Evolutionary conservation across 2,888 invertebrate species (phyloP), one percentile per base, ranked within the genome.

Genomic region (Heliconius charithonia): DNA sequence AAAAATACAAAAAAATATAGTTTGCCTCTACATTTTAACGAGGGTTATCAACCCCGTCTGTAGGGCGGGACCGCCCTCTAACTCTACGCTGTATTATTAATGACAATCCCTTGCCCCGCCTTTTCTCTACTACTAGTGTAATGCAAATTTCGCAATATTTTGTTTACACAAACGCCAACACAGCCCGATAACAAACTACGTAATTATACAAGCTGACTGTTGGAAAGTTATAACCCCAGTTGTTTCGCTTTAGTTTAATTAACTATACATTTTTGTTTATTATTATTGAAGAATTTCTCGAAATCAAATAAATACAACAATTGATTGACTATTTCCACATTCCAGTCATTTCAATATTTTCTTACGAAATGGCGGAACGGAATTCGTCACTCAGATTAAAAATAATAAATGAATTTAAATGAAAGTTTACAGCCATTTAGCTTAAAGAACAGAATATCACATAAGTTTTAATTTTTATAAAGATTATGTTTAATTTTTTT

Each of bases 31-130:
- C 75, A 80, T 66, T 79, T 77, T 79, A 83, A 86, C 85, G 85
- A 91, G 91, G 94, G 94, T 93, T 89, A 89, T 93, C 92, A 93
- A 93, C 94, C 94, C 87, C 89, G 84, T 84, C 85, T 83, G 83
- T 83, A 91, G 92, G 91, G 91, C 89, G 87, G 88, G 86, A 87
- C 88, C 92, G 91, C 94, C 93, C 93, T 90, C 87, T 88, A 91
- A 91, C 90, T 92, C 92, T 89, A 86, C 88, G 86, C 90, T 94
- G 90, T 93, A 93, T 94, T 94, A 94, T 93, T 94, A 94, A 94
- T 93, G 93, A 93, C 92, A 89, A 90, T 87, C 91, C 89, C 90
- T 90, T 87, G 88, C 89, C 88, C 89, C 92, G 89, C 92, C 92
- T 89, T 89, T 86, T 85, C 86, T 86, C 83, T 83, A 87, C 51